Evolutionary conservation across 92 coral and sea anemone genomes (phyloP).

Genomic region (Actinernus sp.): DNA sequence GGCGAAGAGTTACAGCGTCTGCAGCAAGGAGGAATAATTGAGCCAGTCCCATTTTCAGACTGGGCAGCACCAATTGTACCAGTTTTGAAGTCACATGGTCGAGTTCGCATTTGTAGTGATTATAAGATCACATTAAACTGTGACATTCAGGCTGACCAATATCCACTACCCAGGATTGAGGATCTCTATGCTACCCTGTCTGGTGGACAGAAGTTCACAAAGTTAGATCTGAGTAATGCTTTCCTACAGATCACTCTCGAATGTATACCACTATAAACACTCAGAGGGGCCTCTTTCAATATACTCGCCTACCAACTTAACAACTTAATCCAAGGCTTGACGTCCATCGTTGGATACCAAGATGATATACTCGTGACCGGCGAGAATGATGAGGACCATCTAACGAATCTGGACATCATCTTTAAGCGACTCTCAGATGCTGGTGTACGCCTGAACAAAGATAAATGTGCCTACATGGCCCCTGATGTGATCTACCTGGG

Average conservation of each 20-base stretch:
- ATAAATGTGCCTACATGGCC: constrained; percentile 12
- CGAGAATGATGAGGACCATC: constrained; percentile 4
- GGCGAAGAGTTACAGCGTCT: constrained; percentile 24
- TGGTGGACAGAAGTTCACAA: constrained; percentile 12
- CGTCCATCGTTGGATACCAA: neutral
- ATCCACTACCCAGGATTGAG: constrained; percentile 16
- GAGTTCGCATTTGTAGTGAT: constrained; percentile 7
- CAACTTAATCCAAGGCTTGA: neutral
- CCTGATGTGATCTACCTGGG: constrained; percentile 1
- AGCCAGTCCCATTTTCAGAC: constrained; percentile 1
- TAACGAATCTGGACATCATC: neutral
- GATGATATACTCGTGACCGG: constrained; percentile 14
- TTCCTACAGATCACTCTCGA: constrained; percentile 8
- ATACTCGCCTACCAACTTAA: neutral
- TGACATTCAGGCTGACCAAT: too few relatives aligned
- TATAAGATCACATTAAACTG: constrained; percentile 3
- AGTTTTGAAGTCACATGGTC: too few relatives aligned
- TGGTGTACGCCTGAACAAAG: constrained; percentile 6
- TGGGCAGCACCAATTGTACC: neutral
- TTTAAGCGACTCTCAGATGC: neutral
- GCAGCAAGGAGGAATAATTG: neutral
- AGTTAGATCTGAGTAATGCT: too few relatives aligned
- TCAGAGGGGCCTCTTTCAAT: neutral
- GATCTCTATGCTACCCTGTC: constrained; percentile 17
- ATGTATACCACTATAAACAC: neutral